Base-by-base conservation (phyloP, 2,797 vertebrate species). In the Enteromius unitaeniatus region DNA sequence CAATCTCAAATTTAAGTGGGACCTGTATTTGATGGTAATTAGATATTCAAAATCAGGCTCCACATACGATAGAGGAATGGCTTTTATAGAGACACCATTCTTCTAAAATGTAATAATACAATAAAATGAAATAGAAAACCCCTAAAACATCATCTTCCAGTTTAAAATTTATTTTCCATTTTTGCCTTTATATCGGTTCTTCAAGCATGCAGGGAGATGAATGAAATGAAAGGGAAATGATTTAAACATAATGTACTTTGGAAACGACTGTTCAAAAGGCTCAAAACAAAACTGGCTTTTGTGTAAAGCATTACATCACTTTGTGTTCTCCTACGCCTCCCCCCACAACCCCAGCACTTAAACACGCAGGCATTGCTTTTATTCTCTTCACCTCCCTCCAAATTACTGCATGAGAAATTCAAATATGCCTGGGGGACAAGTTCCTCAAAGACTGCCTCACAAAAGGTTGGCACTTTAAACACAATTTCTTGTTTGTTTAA, bases 401-500 rank as follows among this genome's bases (percentile, higher is more conserved):
- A 83, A 78, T 83, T 78, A 83, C 74, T 60, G 65, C 65, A 83
- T 67, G 64, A 77, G 65, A 83, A 83, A 83, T 83, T 69, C 65
- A 78, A 77, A 83, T 70, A 60, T 45, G 74, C 82, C 74, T 49
- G 74, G 15, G 82, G 75, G 65, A 78, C 65, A 70, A 68, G 51
- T 37, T 78, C 51, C 74, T 53, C 65, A 70, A 51, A 78, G 82
- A 69, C 64, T 62, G 74, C 75, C 49, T 77, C 64, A 83, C 65
- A 77, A 83, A 83, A 83, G 74, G 49, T 78, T 83, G 74, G 74
- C 82, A 83, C 64, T 78, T 78, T 83, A 83, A 70, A 78, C 82
- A 83, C 65, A 78, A 83, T 83, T 78, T 83, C 72, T 78, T 83
- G 74, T 83, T 83, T 83, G 74, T 83, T 83, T 83, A 83, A 78